Base-by-base conservation (phyloP, 2,888 invertebrate genomes). In the Micoletzkya japonica region DNA sequence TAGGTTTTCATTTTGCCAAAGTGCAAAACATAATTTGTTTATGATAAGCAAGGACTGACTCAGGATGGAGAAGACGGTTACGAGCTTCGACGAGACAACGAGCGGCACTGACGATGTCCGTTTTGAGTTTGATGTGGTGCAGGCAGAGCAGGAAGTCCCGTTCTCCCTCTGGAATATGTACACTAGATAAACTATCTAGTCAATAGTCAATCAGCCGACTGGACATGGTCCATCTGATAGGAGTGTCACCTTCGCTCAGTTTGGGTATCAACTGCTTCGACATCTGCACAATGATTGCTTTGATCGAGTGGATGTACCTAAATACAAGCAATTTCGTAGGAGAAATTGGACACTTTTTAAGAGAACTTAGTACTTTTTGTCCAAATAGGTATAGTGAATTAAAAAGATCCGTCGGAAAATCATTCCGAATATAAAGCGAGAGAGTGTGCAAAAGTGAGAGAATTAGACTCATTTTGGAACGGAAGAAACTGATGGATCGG, bases 281-380 rank as follows among this genome's bases (percentile, higher is more conserved):
- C 0, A 66, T 39, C 24, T 66, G 66, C 0, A 54, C 56, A 10
- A 66, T 52, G 24, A 66, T 36, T 17, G 66, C 56, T 56, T 66
- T 66, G 28, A 66, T 39, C 2, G 66, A 52, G 56, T 66, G 66
- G 20, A 56, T 28, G 37, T 66, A 66, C 66, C 66, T 63, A 4
- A 61, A 28, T 30, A 32, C 28, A 24, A 34, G 20, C 36, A 49
- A 6, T 30, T 50, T n/a, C n/a, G n/a, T n/a, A n/a, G n/a, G n/a
- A n/a, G n/a, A n/a, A n/a, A n/a, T n/a, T n/a, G n/a, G n/a, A n/a
- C n/a, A 14, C 2, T 28, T 26, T 34, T 20, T 10, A 37, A 30
- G n/a, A 2, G 30, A 1, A 32, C 24, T 10, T 57, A 28, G 7
- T 6, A 58, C 10, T n/a, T 20, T 57, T 57, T n/a, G 26, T 61